Conservation (phyloP, 2,888 invertebrate genomes). For the Cepaea hortensis region DNA sequence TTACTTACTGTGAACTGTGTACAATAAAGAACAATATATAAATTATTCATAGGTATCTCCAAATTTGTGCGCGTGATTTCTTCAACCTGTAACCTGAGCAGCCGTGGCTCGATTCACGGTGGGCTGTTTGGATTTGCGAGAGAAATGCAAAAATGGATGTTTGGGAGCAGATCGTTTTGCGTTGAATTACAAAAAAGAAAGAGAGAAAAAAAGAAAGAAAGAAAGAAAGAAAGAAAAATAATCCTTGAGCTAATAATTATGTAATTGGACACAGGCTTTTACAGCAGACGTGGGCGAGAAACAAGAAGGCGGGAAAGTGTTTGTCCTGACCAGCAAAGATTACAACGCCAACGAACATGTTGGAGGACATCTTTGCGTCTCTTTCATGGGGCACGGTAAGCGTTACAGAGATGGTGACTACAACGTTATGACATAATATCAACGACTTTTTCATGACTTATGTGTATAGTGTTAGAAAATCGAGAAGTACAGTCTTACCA, state of each 20-base stretch:
- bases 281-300: constrained; percentile 13
- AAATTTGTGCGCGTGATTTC: too few relatives aligned
- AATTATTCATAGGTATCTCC: too few relatives aligned
- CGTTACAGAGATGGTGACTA: too few relatives aligned
- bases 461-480: background rate
- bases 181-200: too few relatives aligned
- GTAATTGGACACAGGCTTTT: constrained; percentile 11
- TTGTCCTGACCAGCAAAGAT: constrained; percentile 28
- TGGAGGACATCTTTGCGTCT: constrained; percentile 40
- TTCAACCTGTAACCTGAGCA: too few relatives aligned
- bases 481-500: background rate
- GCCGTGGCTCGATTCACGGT: too few relatives aligned
- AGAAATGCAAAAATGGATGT: too few relatives aligned
- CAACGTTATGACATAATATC: too few relatives aligned
- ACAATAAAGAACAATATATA: too few relatives aligned
- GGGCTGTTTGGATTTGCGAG: too few relatives aligned
- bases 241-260: background rate
- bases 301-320: constrained; percentile 18
- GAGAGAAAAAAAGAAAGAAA: background rate
- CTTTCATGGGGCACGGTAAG: constrained; percentile 40
- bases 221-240: background rate
- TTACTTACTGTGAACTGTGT: too few relatives aligned
- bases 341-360: constrained; percentile 45
- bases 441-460: background rate
- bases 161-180: too few relatives aligned